Percentiles rank a stretch among this genome's conserved stretches.
Evolutionary conservation across 1,140 invertebrate genomes (phyloP).

Genomic region (Microplitis mediator): DNA sequence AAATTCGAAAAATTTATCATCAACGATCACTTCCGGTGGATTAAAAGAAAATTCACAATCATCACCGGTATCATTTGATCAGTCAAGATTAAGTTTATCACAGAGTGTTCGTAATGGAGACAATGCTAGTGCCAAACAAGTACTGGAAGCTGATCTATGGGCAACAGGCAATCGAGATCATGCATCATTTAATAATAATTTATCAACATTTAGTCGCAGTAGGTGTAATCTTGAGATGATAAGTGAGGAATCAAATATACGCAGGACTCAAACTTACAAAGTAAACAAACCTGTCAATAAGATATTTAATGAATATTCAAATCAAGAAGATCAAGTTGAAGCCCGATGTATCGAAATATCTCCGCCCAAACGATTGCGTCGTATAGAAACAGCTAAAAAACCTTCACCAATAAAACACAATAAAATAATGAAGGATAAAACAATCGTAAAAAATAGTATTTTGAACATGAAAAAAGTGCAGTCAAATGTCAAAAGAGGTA

Average conservation of each 20-base stretch:
- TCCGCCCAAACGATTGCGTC: conserved; percentile 36
- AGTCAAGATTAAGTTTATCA: background rate
- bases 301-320: background rate
- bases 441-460: conserved; percentile 9
- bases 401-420: conserved; percentile 17
- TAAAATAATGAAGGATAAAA: conserved; percentile 47
- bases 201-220: too few species aligned
- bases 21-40: background rate
- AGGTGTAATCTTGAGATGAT: conserved; percentile 11
- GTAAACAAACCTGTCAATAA: background rate
- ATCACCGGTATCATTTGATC: conserved; percentile 29
- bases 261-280: conserved; percentile 7
- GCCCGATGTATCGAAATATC: conserved; percentile 45
- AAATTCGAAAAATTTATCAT: background rate
- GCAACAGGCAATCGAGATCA: conserved; percentile 27
- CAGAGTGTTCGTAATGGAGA: background rate
- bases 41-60: conserved; percentile 9
- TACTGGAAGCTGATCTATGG: conserved; percentile 51
- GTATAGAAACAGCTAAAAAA: conserved; percentile 24
- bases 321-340: conserved; percentile 11
- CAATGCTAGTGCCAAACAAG: conserved; percentile 37
- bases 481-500: conserved; percentile 33
- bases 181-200: background rate
- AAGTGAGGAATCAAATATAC: conserved; percentile 18
- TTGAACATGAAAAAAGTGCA: conserved; percentile 36